phyloP scores from a whole-genome alignment of 2,113 vertebrate genomes.

The Scomber scombrus region DNA sequence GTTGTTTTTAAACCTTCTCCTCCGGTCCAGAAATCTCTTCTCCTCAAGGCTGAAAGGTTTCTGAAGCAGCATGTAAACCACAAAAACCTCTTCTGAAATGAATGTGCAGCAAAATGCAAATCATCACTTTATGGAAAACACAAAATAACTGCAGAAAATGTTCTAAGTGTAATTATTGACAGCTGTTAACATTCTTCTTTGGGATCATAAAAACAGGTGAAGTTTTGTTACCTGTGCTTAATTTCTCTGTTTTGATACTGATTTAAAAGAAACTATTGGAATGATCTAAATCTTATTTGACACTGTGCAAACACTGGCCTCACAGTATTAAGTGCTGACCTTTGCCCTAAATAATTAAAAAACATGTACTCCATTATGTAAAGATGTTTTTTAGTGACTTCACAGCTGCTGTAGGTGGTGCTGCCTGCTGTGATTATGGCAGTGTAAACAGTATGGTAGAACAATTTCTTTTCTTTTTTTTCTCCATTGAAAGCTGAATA shows the following conservation, averaged over 20 bases:
- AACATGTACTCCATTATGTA: neutral
- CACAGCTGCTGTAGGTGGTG: neutral
- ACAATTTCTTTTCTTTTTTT: constrained; percentile 13
- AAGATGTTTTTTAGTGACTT: neutral
- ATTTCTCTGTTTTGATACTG: too few relatives aligned
- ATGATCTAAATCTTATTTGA: neutral
- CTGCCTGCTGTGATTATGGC: neutral
- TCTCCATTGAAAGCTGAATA: constrained; percentile 7
- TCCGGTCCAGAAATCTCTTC: neutral
- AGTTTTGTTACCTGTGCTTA: too few relatives aligned
- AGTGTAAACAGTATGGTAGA: constrained; percentile 25
- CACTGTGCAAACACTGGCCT: too few relatives aligned
- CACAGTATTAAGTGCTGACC: neutral
- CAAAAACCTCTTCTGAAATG: neutral
- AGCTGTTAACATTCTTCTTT: neutral
- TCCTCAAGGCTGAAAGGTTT: neutral
- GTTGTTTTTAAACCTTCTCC: neutral
- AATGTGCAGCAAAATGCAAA: constrained; percentile 2
- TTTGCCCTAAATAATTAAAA: neutral
- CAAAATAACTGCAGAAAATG: constrained; percentile 4
- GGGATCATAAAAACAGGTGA: neutral
- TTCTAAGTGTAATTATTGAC: neutral
- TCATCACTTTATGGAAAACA: constrained; percentile 3
- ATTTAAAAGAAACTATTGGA: neutral
- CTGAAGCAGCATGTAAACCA: neutral